Conservation (phyloP, 35 echinoderm and acorn worm genomes). For the Ophioderma brevispina region DNA sequence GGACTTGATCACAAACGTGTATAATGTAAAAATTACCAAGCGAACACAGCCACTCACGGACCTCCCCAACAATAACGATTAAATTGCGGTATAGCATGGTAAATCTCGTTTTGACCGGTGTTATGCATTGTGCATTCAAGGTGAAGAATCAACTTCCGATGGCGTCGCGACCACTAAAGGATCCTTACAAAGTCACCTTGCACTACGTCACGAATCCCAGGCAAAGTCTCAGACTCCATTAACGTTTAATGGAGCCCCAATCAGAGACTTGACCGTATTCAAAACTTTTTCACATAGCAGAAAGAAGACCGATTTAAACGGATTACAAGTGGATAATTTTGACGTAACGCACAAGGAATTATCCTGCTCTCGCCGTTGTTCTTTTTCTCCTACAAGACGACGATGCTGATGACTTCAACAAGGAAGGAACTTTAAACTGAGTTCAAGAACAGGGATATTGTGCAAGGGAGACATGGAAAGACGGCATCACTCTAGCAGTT, state of each 20-base stretch:
- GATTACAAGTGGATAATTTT: conserved; percentile 34
- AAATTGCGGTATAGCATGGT: no score
- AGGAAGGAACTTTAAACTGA: conserved; percentile 32
- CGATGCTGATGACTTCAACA: conserved; percentile 68
- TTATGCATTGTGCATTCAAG: no score
- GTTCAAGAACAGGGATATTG: conserved; percentile 62
- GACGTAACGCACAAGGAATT: conserved; percentile 8
- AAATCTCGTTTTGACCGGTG: no score
- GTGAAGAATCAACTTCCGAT: no score
- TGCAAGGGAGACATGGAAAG: conserved; percentile 57
- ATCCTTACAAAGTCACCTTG: conserved; percentile 77
- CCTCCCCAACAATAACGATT: no score
- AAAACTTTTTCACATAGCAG: conserved; percentile 93
- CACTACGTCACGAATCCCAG: conserved; percentile 93
- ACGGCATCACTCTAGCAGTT: conserved; percentile 63
- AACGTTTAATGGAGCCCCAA: conserved; percentile 76
- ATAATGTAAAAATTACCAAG: no score
- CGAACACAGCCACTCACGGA: no score
- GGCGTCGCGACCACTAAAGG: no score
- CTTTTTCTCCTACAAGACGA: conserved; percentile 82
- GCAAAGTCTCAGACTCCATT: conserved; percentile 54
- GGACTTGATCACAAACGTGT: no score
- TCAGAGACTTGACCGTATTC: conserved; percentile 87
- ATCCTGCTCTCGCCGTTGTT: conserved; percentile 81
- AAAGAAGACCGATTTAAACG: conserved; percentile 82